A percentile compares a stretch with the other conserved stretches of the same genome.
Evolutionary conservation across 1,140 invertebrate species (phyloP).

Genomic region (Diorhabda carinulata): DNA sequence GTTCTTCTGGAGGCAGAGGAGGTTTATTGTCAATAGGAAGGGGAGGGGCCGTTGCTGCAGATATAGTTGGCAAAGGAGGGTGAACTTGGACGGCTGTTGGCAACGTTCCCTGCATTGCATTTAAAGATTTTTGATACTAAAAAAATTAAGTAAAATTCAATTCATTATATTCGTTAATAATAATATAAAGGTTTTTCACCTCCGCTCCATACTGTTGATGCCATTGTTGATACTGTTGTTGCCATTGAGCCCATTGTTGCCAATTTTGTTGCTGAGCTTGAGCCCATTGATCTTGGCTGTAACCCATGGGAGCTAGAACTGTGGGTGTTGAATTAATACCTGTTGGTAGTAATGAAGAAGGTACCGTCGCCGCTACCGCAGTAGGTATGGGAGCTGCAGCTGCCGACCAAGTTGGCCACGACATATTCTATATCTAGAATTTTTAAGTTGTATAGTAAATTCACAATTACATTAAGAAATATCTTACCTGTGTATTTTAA

Average conservation of each 20-base stretch:
- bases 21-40: constrained; percentile 51
- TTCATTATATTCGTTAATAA: not conserved
- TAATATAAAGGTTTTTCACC: constrained; percentile 47
- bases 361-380: constrained; percentile 18
- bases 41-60: constrained; percentile 45
- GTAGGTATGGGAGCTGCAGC: constrained; percentile 12
- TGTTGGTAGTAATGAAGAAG: constrained; percentile 17
- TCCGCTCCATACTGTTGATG: constrained; percentile 76
- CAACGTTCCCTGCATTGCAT: constrained; percentile 34
- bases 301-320: constrained; percentile 52
- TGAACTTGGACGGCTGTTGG: constrained; percentile 19
- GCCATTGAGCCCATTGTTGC: constrained; percentile 80
- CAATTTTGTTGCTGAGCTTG: constrained; percentile 71
- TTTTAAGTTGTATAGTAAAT: not conserved
- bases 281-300: constrained; percentile 64
- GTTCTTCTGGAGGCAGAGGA: constrained; percentile 50
- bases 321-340: constrained; percentile 22
- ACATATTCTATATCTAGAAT: constrained; percentile 31
- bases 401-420: constrained; percentile 30
- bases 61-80: constrained; percentile 46
- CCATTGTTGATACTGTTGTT: constrained; percentile 81
- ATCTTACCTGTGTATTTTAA: no score
- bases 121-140: constrained; percentile 48
- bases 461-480: no score
- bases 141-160: constrained; percentile 20